Evolutionary conservation across 2,888 invertebrate genomes (phyloP).

Genomic region (Rotaria socialis): DNA sequence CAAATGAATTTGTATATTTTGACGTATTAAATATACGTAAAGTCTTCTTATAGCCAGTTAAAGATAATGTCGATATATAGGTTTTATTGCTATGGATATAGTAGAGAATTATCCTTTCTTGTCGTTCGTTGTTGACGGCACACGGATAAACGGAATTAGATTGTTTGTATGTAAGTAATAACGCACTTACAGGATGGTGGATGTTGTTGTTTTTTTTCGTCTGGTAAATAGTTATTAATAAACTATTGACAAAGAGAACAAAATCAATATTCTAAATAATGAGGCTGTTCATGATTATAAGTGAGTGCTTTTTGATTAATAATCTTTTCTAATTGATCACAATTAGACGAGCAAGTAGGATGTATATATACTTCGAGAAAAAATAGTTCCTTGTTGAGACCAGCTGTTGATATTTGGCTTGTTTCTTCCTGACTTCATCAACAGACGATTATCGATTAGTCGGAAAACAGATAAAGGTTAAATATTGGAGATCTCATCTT

Average conservation of each 20-base stretch:
- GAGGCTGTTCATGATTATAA: background rate
- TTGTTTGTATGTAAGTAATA: background rate
- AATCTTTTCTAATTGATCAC: background rate
- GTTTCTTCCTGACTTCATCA: background rate
- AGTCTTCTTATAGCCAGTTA: background rate
- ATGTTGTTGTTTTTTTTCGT: background rate
- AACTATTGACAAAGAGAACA: background rate
- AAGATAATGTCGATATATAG: background rate
- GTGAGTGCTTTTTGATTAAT: background rate
- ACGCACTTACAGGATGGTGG: background rate
- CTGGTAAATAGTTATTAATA: background rate
- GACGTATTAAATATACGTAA: background rate
- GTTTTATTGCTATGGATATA: background rate
- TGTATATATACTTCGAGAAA: background rate
- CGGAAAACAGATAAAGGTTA: background rate
- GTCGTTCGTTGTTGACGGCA: background rate
- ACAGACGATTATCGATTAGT: background rate
- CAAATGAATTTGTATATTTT: background rate
- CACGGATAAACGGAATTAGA: background rate
- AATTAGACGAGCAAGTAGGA: background rate
- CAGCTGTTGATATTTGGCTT: slow-evolving; percentile 18
- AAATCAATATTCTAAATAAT: background rate
- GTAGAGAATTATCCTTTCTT: background rate
- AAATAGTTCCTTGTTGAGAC: background rate
- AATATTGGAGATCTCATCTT: background rate